These are phyloP conservation scores for Agrochola litura DNA, from an alignment of 2,888 invertebrate genomes.

Conservation along the genomic window DNA sequence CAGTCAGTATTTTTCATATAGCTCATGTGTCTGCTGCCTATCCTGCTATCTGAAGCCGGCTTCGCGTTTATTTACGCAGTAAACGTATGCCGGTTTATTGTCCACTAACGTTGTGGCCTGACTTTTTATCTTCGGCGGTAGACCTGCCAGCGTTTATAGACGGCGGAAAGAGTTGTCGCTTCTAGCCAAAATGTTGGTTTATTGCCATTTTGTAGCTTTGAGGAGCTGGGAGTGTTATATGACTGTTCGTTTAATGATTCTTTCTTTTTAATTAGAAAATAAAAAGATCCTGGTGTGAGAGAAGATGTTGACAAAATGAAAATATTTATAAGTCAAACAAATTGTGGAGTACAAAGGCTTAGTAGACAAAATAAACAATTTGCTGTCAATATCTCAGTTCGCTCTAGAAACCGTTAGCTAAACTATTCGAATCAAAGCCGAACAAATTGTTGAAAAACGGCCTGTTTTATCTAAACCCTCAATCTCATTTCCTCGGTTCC, in stretches of 20 bases:
- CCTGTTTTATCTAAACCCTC: constrained; percentile 53
- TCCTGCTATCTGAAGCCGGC: constrained; percentile 24
- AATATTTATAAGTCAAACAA: background rate
- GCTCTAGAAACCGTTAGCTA: background rate
- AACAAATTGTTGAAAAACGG: constrained; percentile 59
- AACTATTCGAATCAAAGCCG: constrained; percentile 17
- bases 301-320: background rate
- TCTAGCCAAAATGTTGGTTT: constrained; percentile 42
- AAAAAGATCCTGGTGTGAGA: background rate
- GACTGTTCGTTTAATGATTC: background rate
- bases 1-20: too few species aligned
- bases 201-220: constrained; percentile 30
- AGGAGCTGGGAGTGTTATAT: background rate
- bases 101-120: constrained; percentile 63
- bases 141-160: constrained; percentile 51
- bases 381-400: background rate
- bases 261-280: constrained; percentile 1
- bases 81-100: constrained; percentile 71
- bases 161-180: constrained; percentile 45
- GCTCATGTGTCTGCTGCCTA: constrained; percentile 17
- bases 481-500: constrained; percentile 60
- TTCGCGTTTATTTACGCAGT: constrained; percentile 71
- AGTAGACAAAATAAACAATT: background rate
- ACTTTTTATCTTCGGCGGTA: constrained; percentile 67
- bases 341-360: background rate